Base-by-base conservation (phyloP, 2,113 vertebrate genomes). In the Formicarius rufipectus region DNA sequence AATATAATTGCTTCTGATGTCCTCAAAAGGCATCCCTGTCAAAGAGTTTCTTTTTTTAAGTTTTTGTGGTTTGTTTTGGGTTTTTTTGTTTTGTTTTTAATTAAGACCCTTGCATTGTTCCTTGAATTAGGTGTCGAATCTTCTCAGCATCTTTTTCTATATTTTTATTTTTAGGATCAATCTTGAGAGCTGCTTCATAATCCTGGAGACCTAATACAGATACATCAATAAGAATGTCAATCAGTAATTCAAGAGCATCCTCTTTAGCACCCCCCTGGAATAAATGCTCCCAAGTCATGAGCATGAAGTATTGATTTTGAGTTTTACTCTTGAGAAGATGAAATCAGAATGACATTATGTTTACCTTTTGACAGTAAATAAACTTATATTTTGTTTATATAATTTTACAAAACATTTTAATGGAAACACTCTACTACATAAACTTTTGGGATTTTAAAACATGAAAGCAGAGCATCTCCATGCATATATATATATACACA, bases 101-200 rank as follows among this genome's bases (percentile, higher is more conserved):
- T 93, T 94, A 93, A 50, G 71, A 92, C 63, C 73, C 77, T 71
- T 84, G 53, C 37, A 33, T 81, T 84, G 97, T 97, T 92, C 98
- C 98, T 96, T 99, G 98, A 96, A 99, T 98, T 64, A 98, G 83
- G 67, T 97, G 91, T 91, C 98, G 97, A 97, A 99, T 99, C 84
- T 97, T 98, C 79, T 98, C 98, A 27, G 98, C 97, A 96, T 99
- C 99, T 31, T 96, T 94, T 92, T 98, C 97, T 87, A 99, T 89
- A 21, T 56, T 91, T 92, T 96, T 77, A 83, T 99, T 98, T 75
- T 96, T 73, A 77, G 99, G 98, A 69, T 99, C 95, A 33, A 99
- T 99, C 97, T 97, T 98, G 37, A 99, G 98, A 85, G 99, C 99
- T 77, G 99, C 99, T 90, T 99, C 98, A 87, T 99, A 99, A 94